Conservation (phyloP, 2,888 invertebrate genomes). For the Clitarchus hookeri region DNA sequence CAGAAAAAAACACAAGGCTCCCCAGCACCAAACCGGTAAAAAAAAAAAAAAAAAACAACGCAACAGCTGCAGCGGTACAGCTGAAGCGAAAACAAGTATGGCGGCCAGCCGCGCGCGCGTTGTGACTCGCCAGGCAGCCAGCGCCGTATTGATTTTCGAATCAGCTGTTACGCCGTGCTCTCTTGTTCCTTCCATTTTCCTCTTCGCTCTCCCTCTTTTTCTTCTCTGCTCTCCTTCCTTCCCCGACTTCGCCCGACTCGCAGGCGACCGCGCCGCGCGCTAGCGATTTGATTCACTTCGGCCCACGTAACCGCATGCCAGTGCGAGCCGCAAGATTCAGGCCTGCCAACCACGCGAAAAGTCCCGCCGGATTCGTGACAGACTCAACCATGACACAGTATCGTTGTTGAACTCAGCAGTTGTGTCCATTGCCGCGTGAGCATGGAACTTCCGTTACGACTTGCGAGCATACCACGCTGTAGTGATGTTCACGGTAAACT, state of each 20-base stretch:
- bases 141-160: slow-evolving; percentile 6
- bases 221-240: background rate
- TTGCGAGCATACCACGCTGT: too few relatives aligned
- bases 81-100: slow-evolving; percentile 10
- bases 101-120: background rate
- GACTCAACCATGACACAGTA: too few relatives aligned
- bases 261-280: too few relatives aligned
- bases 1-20: background rate
- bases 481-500: too few relatives aligned
- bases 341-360: background rate
- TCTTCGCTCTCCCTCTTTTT: background rate
- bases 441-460: too few relatives aligned
- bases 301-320: background rate
- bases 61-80: background rate
- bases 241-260: too few relatives aligned
- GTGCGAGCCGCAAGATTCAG: background rate
- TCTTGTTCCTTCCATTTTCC: background rate
- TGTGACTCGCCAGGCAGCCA: background rate
- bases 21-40: background rate
- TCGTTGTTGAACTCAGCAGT: too few relatives aligned
- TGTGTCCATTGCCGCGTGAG: too few relatives aligned
- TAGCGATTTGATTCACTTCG: background rate
- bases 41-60: background rate
- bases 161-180: slow-evolving; percentile 7
- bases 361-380: too few relatives aligned